phyloP scores from a whole-genome alignment of 2,888 invertebrate species.

The Harpalus rubripes region DNA sequence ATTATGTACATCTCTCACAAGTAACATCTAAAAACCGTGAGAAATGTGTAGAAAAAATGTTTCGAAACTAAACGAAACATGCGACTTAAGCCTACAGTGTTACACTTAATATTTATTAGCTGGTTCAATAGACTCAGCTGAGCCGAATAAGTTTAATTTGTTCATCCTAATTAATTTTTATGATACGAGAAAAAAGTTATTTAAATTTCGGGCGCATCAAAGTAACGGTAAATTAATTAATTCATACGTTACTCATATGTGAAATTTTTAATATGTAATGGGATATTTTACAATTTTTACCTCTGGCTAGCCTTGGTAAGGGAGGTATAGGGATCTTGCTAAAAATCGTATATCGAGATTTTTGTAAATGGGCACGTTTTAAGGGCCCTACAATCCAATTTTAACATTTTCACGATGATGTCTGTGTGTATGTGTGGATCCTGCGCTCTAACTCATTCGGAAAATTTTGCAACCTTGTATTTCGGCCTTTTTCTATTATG shows the following conservation, averaged over 20 bases:
- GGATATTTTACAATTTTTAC: background rate
- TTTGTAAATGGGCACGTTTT: too few species aligned
- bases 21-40: constrained; percentile 7
- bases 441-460: too few species aligned
- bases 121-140: constrained; percentile 9
- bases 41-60: constrained; percentile 19
- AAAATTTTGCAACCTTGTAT: too few species aligned
- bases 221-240: background rate
- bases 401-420: too few species aligned
- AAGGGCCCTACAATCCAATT: too few species aligned
- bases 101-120: constrained; percentile 13
- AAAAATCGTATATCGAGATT: too few species aligned
- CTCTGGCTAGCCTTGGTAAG: background rate
- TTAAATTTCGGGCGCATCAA: background rate
- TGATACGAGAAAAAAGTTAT: constrained; percentile 20
- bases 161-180: constrained; percentile 38
- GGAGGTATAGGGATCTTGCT: too few species aligned
- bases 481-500: too few species aligned
- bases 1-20: constrained; percentile 31
- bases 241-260: background rate
- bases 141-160: constrained; percentile 17
- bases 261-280: background rate
- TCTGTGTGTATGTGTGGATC: too few species aligned
- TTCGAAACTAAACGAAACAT: constrained; percentile 33
- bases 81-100: background rate